phyloP scores from a whole-genome alignment of 2,888 invertebrate genomes.

The Lasiommata megera region DNA sequence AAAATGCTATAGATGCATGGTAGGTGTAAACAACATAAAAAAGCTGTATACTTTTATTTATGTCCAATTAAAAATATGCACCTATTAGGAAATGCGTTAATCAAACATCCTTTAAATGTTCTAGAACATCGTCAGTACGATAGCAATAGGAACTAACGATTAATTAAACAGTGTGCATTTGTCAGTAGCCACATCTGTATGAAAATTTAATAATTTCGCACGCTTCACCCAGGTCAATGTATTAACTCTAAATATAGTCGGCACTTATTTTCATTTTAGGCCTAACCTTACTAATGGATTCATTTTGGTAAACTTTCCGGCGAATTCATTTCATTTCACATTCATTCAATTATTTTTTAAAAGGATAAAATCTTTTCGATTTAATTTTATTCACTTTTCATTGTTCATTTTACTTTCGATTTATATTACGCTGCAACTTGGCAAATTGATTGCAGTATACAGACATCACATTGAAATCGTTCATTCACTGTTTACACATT shows the following conservation, averaged over 20 bases:
- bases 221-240: constrained; percentile 58
- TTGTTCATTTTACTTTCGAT: background rate
- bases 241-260: constrained; percentile 43
- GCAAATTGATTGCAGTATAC: constrained; percentile 1
- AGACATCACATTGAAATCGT: constrained; percentile 3
- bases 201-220: constrained; percentile 53
- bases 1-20: too few relatives aligned
- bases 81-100: too few relatives aligned
- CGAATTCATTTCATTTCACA: too few relatives aligned
- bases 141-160: constrained; percentile 33
- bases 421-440: background rate
- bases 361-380: background rate
- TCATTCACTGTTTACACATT: constrained; percentile 10
- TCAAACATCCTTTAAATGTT: background rate
- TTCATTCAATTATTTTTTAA: too few relatives aligned
- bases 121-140: background rate
- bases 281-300: background rate
- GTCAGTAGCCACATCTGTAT: constrained; percentile 58
- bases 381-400: background rate
- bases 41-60: too few relatives aligned
- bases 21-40: background rate
- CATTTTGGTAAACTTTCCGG: too few relatives aligned
- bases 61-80: too few relatives aligned
- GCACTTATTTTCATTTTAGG: constrained; percentile 17
- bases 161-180: constrained; percentile 40